Evolutionary conservation across 2,888 invertebrate genomes (phyloP).

Genomic region (Eristalinus aeneus): DNA sequence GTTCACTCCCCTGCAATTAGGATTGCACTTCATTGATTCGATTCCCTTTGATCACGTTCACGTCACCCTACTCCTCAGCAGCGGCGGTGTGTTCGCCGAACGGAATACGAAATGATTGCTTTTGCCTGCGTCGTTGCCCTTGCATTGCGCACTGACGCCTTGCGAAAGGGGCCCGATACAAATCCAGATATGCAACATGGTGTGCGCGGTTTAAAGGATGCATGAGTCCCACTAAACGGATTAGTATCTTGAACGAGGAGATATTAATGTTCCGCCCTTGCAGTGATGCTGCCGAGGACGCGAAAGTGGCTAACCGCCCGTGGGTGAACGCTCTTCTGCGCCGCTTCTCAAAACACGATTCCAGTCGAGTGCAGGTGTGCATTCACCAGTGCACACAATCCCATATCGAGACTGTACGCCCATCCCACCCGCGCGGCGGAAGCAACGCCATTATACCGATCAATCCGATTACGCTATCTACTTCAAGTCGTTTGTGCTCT

Average conservation of each 20-base stretch:
- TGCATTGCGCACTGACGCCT: neutral
- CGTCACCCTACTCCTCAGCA: neutral
- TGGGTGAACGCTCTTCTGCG: constrained; percentile 35
- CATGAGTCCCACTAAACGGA: constrained; percentile 36
- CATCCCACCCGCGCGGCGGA: constrained; percentile 25
- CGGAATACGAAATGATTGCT: constrained; percentile 57
- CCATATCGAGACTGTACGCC: neutral
- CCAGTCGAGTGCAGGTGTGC: neutral
- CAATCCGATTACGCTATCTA: constrained; percentile 53
- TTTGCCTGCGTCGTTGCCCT: neutral
- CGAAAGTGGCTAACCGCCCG: constrained; percentile 20
- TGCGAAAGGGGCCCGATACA: constrained; percentile 19
- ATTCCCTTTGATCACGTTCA: constrained; percentile 67
- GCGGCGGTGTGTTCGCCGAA: constrained; percentile 9
- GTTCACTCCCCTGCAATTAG: constrained; percentile 53
- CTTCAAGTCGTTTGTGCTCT: constrained; percentile 32
- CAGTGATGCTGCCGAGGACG: neutral
- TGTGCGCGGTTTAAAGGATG: neutral
- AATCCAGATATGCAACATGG: neutral
- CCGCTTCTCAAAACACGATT: constrained; percentile 48
- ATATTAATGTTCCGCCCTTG: constrained; percentile 30
- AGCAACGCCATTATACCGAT: constrained; percentile 59
- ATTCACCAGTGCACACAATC: constrained; percentile 1
- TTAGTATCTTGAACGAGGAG: constrained; percentile 41
- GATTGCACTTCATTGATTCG: constrained; percentile 67